Conservation (phyloP, 1,140 invertebrate genomes). For the Polypedilum pembai region DNA sequence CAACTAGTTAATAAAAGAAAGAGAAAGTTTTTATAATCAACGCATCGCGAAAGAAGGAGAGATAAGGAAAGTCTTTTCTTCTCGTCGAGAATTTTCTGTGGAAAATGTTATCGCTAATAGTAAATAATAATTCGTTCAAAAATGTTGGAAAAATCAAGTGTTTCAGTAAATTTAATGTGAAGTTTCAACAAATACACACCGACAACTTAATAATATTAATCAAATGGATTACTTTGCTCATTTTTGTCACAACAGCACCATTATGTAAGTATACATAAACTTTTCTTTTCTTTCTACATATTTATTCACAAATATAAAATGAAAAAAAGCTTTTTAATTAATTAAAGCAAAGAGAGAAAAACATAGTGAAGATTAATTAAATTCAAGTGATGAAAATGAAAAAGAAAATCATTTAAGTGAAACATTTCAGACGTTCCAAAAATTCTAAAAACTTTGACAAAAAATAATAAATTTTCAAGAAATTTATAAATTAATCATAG, state of each 20-base stretch:
- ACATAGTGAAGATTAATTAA: too few relatives aligned
- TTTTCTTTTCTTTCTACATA: not conserved
- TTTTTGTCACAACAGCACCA: constrained; percentile 15
- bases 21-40: not conserved
- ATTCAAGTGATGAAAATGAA: too few relatives aligned
- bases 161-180: constrained; percentile 27
- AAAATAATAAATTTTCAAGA: too few relatives aligned
- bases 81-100: constrained; percentile 4
- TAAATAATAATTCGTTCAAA: constrained; percentile 26
- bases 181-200: constrained; percentile 24
- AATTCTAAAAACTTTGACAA: too few relatives aligned
- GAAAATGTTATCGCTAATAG: constrained; percentile 28
- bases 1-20: too few relatives aligned
- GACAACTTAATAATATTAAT: constrained; percentile 22
- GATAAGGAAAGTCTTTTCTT: not conserved
- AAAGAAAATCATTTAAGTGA: too few relatives aligned
- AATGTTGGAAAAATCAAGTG: constrained; percentile 27
- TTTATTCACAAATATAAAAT: too few relatives aligned
- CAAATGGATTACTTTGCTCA: constrained; percentile 26
- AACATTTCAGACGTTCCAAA: too few relatives aligned
- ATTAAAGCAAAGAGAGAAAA: too few relatives aligned
- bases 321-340: too few relatives aligned
- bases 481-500: too few relatives aligned
- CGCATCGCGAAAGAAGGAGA: not conserved
- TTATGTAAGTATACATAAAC: not conserved